Conservation (phyloP, 1,140 invertebrate species). For the Drosophila mayri region DNA sequence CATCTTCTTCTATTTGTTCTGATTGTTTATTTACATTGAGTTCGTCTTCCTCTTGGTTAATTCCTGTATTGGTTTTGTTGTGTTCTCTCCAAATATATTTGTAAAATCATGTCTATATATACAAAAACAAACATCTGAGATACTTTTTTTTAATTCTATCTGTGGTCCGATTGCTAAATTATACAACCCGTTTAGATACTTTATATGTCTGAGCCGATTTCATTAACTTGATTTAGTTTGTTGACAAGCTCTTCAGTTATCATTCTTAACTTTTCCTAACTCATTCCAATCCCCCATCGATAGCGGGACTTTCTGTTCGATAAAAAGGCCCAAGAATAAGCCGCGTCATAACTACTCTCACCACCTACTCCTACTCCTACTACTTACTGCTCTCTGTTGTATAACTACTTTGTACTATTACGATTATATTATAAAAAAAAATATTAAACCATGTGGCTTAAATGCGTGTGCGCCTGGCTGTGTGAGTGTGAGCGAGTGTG, state of each 20-base stretch:
- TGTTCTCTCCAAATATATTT: conserved; percentile 22
- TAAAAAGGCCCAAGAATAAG: conserved; percentile 10
- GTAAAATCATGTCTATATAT: conserved; percentile 24
- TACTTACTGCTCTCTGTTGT: conserved; percentile 43
- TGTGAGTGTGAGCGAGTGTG: conserved; percentile 8
- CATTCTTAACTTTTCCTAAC: conserved; percentile 21
- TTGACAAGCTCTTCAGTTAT: conserved; percentile 11
- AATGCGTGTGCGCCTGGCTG: conserved; percentile 16
- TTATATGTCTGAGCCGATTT: background rate
- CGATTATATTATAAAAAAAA: conserved; percentile 16
- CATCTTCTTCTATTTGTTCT: conserved; percentile 10
- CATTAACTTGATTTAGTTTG: conserved; percentile 15
- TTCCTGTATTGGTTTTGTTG: background rate
- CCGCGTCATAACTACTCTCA: conserved; percentile 57
- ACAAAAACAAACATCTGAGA: background rate
- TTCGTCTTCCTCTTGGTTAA: conserved; percentile 3
- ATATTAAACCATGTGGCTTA: conserved; percentile 25
- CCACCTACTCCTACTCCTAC: conserved; percentile 57
- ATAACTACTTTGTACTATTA: conserved; percentile 33
- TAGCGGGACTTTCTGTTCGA: conserved; percentile 20
- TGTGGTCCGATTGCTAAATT: conserved; percentile 15
- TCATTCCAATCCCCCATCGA: conserved; percentile 22
- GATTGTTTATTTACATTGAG: conserved; percentile 6
- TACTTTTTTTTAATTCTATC: background rate
- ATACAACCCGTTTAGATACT: too few species aligned